Base-by-base conservation (phyloP, 2,888 invertebrate genomes). In the Lochmaea crataegi region DNA sequence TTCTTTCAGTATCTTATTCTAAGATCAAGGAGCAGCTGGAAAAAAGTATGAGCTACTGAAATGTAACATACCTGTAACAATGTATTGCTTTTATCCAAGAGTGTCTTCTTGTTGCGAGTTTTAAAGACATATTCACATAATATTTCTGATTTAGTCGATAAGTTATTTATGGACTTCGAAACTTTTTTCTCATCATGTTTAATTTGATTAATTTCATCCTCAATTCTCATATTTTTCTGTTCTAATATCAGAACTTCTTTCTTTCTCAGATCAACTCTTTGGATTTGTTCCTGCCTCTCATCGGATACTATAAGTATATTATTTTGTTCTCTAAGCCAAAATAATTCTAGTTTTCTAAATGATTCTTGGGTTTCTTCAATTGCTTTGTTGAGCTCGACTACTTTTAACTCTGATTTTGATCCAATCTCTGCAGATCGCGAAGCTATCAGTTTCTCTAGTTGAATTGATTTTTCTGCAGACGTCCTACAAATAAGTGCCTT, bases 321-420 rank as follows among this genome's bases (percentile, higher is more conserved):
- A 0, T 92, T 91, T 84, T 95, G 94, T 77, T 93, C 90, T 65
- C 94, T 89, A 76, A 95, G 86, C 95, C 95, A 95, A 84, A 91
- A 91, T 79, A 91, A 90, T 84, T 95, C 93, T 80, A 92, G 85
- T 67, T 88, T 86, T 79, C 92, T 90, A 16, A 92, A 92, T 80
- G 90, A 89, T 73, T 89, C 89, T 60, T 91, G 90, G 2, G 90
- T 85, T 18, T 90, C 87, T 57, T 89, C 89, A 70, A 94, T 92
- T 72, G 89, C 89, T 79, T 89, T 90, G 82, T 94, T 94, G 75
- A 94, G 80, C 73, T 90, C 89, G 6, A 88, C 88, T 26, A 94
- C 91, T 83, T 92, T 90, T 45, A 90, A 83, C 83, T 93, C 91
- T 81, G 90, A 87, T 0, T 92, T 91, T 45, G 87, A 87, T 41